Evolutionary conservation across 2,113 vertebrate species (phyloP).

Genomic region (Amphilophus citrinellus): DNA sequence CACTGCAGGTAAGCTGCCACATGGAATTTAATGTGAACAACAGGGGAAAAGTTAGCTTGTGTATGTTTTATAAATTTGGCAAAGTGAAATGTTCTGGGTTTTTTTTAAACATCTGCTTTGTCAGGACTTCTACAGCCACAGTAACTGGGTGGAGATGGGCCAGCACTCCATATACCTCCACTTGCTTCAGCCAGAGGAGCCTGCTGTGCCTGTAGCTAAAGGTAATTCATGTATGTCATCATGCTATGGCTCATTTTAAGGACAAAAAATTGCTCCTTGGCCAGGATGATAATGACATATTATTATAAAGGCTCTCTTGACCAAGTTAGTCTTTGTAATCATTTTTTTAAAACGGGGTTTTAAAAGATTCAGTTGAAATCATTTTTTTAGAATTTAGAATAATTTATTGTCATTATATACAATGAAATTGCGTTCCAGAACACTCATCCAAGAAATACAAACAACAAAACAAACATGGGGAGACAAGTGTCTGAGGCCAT

Average conservation of each 20-base stretch:
- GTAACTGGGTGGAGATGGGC: slow-evolving; percentile 92
- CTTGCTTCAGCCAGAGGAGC: slow-evolving; percentile 81
- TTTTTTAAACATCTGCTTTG: background rate
- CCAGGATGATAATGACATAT: background rate
- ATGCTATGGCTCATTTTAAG: background rate
- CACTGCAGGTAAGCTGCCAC: slow-evolving; percentile 82
- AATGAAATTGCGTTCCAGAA: no score
- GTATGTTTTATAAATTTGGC: background rate
- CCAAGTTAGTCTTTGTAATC: no score
- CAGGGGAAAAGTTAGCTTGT: background rate
- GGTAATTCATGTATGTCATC: slow-evolving; percentile 55
- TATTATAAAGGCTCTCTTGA: background rate
- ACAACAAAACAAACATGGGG: no score
- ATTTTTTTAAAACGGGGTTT: background rate
- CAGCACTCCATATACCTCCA: slow-evolving; percentile 79
- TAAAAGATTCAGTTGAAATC: background rate
- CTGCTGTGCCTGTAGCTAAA: slow-evolving; percentile 80
- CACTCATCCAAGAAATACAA: no score
- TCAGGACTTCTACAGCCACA: slow-evolving; percentile 93
- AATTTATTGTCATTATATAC: no score
- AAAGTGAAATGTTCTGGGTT: background rate
- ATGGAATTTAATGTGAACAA: background rate
- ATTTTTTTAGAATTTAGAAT: background rate
- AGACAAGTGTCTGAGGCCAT: no score
- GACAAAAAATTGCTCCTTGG: background rate